Evolutionary conservation across 2,888 invertebrate species (phyloP), one percentile per base, ranked within the genome.

Genomic region (Zygogramma bicolorata): DNA sequence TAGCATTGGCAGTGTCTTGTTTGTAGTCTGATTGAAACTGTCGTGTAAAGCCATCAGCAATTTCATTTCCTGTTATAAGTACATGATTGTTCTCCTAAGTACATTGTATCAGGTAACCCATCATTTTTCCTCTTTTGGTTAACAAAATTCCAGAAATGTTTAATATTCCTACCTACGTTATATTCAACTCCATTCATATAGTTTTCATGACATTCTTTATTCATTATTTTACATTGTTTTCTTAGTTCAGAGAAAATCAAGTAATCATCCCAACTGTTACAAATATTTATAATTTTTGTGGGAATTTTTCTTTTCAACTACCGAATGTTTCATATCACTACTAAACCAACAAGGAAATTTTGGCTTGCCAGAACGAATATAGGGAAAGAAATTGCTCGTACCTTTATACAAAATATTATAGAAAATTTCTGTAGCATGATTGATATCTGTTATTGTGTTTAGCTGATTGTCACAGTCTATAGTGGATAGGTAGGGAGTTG

Each of bases 301-400:
- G n/a, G n/a, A n/a, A n/a, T n/a, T n/a, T n/a, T n/a, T 58, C 29
- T 27, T 29, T 58, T 58, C 25, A 58, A 58, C 27, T 58, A 58
- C n/a, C 7, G 29, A 27, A 27, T 25, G 13, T 29, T 25, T 58
- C 29, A 25, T 22, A 27, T 58, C 29, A 29, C 15, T 42, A 15
- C 15, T 42, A n/a, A 58, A 58, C 58, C 58, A 27, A 58, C 27
- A 13, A 58, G 58, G 58, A 25, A 29, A 58, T 58, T 58, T 58
- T 29, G 58, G 58, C 27, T 58, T 29, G 58, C 25, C 29, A 2
- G 29, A 58, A 29, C 58, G 13, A 58, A 58, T 58, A 29, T 58
- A 58, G 58, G 58, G 58, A 27, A 58, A 8, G 58, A 58, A 58
- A 58, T 58, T 58, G 29, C n/a, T 58, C 18, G 29, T 27, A n/a